Evolutionary conservation across 2,113 vertebrate genomes (phyloP), one percentile per base, ranked within the genome.

Genomic region (Anser cygnoides): DNA sequence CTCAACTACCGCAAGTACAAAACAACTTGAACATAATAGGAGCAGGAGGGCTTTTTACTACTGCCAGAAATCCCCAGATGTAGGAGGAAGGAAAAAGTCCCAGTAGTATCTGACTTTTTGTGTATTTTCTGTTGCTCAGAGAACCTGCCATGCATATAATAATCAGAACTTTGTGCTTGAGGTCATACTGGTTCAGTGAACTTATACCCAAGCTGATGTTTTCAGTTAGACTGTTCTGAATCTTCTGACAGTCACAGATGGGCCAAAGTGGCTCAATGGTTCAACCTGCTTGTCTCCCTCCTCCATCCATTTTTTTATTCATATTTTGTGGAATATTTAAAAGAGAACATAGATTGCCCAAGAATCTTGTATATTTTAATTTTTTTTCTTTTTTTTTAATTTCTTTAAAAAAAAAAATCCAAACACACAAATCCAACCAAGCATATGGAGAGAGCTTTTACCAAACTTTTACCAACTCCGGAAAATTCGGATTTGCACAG

Each of bases 91-190:
- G 55, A 74, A 81, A 33, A 88, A 61, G 43, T 78, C 65, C 65
- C 59, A 67, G 12, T 59, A 62, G 67, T 65, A 90, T 86, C 71
- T 90, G 7, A 73, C 46, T 77, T 81, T 73, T 84, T 75, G 79
- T 93, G 26, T 87, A 71, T 80, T 88, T 88, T 92, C 54, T 90
- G 59, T 76, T 82, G 58, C 83, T 74, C 62, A 67, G 68, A 74
- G 68, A 95, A 67, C 65, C 61, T 77, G 33, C 52, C 68, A 78
- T 92, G 82, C 78, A 59, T 83, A 73, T n/a, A 72, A 25, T 88
- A 90, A 95, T 95, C 94, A 95, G 88, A 92, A 92, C 65, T 92
- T 72, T 84, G 68, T 94, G 61, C 85, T 88, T 71, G 88, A 89
- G 85, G 84, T 93, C 68, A 75, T 87, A 23, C 6, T 52, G 76